Evolutionary conservation across 2,113 vertebrate genomes (phyloP).

Genomic region (Genyomyrus donnyi): DNA sequence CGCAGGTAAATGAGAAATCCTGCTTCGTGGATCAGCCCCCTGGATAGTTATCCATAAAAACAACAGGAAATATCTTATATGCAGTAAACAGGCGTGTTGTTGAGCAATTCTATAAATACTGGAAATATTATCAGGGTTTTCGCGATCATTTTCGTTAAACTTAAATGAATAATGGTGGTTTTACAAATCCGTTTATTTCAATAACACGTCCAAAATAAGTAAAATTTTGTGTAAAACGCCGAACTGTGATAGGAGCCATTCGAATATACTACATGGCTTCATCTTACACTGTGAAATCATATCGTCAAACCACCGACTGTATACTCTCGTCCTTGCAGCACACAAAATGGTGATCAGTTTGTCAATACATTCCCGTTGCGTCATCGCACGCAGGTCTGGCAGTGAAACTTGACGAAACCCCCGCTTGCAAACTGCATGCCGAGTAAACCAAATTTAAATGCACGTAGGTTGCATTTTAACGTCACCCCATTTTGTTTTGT

Average conservation of each 20-base stretch:
- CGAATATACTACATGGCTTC: not conserved
- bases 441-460: not conserved
- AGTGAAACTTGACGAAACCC: not conserved
- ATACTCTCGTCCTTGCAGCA: not conserved
- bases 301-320: not conserved
- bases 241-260: not conserved
- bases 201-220: not conserved
- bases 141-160: not conserved
- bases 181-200: not conserved
- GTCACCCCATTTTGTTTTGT: not conserved
- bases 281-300: not conserved
- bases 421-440: not conserved
- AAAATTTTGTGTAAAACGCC: not conserved
- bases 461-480: not conserved
- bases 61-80: not conserved
- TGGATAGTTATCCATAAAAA: not conserved
- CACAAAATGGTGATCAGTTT: constrained; percentile 23
- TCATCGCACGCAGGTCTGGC: constrained; percentile 6
- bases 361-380: constrained; percentile 14
- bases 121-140: not conserved
- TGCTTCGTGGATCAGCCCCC: not conserved
- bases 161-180: not conserved
- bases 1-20: not conserved
- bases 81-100: not conserved
- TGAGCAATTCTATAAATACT: not conserved